Evolutionary conservation across 2,113 vertebrate species (phyloP).

Genomic region (Paracanthobrama guichenoti): DNA sequence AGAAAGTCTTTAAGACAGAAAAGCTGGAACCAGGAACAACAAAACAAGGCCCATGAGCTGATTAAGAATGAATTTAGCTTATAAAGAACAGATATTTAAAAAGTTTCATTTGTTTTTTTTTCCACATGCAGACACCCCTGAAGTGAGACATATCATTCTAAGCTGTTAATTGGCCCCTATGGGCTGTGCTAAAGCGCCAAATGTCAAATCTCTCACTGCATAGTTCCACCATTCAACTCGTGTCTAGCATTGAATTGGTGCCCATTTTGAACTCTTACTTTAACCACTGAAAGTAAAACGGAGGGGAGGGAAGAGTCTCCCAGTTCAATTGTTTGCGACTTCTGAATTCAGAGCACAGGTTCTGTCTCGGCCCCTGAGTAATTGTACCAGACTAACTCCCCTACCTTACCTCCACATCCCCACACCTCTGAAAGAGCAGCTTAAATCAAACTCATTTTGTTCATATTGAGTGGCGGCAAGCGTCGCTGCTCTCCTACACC

Average conservation of each 20-base stretch:
- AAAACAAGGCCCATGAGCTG: neutral
- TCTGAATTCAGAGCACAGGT: constrained; percentile 8
- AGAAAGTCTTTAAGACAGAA: neutral
- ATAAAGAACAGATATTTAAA: no score
- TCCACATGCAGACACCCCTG: neutral
- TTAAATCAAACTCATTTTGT: constrained; percentile 49
- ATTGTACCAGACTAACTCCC: constrained; percentile 38
- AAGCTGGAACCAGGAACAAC: neutral
- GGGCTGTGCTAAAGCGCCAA: neutral
- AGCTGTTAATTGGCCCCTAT: constrained; percentile 1
- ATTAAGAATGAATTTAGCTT: neutral
- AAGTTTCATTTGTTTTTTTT: neutral
- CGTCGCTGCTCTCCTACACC: constrained; percentile 30
- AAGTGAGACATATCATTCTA: neutral
- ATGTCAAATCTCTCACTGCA: constrained; percentile 10
- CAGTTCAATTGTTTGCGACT: constrained; percentile 8
- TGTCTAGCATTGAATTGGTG: neutral
- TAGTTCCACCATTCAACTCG: neutral
- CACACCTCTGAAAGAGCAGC: constrained; percentile 29
- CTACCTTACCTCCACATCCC: constrained; percentile 22
- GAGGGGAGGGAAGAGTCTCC: neutral
- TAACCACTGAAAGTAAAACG: neutral
- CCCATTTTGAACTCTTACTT: constrained; percentile 33
- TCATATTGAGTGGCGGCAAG: constrained; percentile 26
- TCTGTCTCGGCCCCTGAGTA: neutral